Evolutionary conservation across 2,113 vertebrate species (phyloP).

Genomic region (Chitala chitala): DNA sequence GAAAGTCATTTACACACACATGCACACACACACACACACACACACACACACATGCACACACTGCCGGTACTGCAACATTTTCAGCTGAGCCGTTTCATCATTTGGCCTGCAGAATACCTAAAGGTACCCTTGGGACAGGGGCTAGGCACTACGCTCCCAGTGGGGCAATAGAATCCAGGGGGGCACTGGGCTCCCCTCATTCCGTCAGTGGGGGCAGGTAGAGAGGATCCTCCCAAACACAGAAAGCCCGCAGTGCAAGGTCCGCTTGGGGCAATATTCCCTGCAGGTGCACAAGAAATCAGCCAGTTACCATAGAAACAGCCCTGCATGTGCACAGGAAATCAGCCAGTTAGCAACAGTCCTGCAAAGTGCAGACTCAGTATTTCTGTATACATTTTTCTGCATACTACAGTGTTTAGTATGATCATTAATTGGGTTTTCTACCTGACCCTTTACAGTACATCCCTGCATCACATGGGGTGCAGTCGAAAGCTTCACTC

Average conservation of each 20-base stretch:
- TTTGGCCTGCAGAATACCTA: too few relatives aligned
- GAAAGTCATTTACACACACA: too few relatives aligned
- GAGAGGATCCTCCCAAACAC: conserved; percentile 72
- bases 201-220: conserved; percentile 65
- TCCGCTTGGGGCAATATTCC: conserved; percentile 64
- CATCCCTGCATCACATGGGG: conserved; percentile 58
- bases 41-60: too few relatives aligned
- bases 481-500: conserved; percentile 50
- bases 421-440: background rate
- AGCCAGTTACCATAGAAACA: background rate
- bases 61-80: too few relatives aligned
- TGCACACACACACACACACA: too few relatives aligned
- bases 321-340: too few relatives aligned
- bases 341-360: too few relatives aligned
- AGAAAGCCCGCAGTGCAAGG: conserved; percentile 75
- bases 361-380: too few relatives aligned
- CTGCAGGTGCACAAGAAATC: conserved; percentile 36
- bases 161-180: conserved; percentile 51
- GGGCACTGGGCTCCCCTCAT: conserved; percentile 57
- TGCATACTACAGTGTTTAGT: background rate
- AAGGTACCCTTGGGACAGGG: conserved; percentile 67
- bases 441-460: conserved; percentile 63
- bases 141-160: conserved; percentile 49
- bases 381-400: background rate
- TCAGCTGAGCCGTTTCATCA: background rate